phyloP scores from a whole-genome alignment of 2,113 vertebrate genomes.

The Pelobates fuscus region DNA sequence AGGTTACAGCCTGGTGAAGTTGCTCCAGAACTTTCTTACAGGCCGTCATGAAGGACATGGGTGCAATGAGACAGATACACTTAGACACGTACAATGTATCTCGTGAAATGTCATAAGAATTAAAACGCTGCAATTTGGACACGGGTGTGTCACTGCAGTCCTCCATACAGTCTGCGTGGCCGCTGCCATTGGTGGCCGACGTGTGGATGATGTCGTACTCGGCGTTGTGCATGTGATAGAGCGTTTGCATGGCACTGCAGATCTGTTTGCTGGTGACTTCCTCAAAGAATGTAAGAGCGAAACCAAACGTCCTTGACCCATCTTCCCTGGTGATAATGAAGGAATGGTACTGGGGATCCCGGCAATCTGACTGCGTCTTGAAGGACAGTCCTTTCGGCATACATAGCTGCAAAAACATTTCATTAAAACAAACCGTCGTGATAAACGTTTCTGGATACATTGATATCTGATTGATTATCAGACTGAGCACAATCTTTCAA shows the following conservation, averaged over 20 bases:
- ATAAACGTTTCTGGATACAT: conserved; percentile 9
- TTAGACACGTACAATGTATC: conserved; percentile 97
- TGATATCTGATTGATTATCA: too few relatives aligned
- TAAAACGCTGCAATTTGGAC: conserved; percentile 91
- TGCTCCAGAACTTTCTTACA: conserved; percentile 89
- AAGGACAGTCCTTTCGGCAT: conserved; percentile 98
- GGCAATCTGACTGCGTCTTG: conserved; percentile 89
- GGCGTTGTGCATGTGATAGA: conserved; percentile 99
- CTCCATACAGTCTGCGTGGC: conserved; percentile 65
- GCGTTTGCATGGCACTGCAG: conserved; percentile 98
- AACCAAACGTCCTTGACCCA: conserved; percentile 95
- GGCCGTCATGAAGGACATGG: conserved; percentile 95
- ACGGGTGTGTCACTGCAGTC: conserved; percentile 79
- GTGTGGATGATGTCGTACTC: conserved; percentile 90
- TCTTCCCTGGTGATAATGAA: conserved; percentile 98
- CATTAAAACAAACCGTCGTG: background rate
- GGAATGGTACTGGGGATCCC: conserved; percentile 93
- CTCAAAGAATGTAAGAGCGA: conserved; percentile 96
- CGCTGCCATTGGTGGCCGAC: conserved; percentile 65
- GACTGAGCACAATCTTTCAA: too few relatives aligned
- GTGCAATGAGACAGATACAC: conserved; percentile 95
- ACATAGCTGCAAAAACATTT: conserved; percentile 79
- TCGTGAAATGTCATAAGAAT: conserved; percentile 96
- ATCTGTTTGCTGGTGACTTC: conserved; percentile 99
- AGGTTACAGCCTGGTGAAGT: conserved; percentile 90